Evolutionary conservation across 2,888 invertebrate genomes (phyloP).

Genomic region (Nasonia oneida): DNA sequence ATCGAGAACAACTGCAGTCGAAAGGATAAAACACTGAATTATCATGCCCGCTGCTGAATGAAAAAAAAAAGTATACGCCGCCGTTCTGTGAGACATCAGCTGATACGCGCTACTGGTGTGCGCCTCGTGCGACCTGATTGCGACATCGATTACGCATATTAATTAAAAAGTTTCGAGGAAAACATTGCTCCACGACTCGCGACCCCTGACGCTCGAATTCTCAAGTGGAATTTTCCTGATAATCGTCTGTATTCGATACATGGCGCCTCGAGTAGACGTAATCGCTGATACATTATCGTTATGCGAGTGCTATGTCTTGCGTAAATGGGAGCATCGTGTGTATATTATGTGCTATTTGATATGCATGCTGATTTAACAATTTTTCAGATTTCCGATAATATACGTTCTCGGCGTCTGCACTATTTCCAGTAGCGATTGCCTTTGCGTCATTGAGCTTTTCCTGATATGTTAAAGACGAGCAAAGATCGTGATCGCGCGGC

Average conservation of each 20-base stretch:
- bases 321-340: not conserved
- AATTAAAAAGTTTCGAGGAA: slow-evolving; percentile 4
- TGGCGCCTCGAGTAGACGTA: not conserved
- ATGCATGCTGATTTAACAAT: not conserved
- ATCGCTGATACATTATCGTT: not conserved
- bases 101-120: not conserved
- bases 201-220: slow-evolving; percentile 26
- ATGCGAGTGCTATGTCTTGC: not conserved
- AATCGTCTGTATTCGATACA: not conserved
- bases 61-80: not conserved
- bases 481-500: not conserved
- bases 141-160: slow-evolving; percentile 14
- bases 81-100: not conserved
- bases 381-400: not conserved
- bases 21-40: not conserved
- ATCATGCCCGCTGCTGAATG: not conserved
- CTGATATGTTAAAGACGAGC: not conserved
- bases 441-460: not conserved
- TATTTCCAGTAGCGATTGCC: not conserved
- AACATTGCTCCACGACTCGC: not conserved
- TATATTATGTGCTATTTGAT: not conserved
- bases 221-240: slow-evolving; percentile 40
- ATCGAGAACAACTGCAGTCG: not conserved
- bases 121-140: not conserved
- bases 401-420: not conserved